Evolutionary conservation across 2,113 vertebrate genomes (phyloP), one percentile per base, ranked within the genome.

Genomic region (Clarias gariepinus): DNA sequence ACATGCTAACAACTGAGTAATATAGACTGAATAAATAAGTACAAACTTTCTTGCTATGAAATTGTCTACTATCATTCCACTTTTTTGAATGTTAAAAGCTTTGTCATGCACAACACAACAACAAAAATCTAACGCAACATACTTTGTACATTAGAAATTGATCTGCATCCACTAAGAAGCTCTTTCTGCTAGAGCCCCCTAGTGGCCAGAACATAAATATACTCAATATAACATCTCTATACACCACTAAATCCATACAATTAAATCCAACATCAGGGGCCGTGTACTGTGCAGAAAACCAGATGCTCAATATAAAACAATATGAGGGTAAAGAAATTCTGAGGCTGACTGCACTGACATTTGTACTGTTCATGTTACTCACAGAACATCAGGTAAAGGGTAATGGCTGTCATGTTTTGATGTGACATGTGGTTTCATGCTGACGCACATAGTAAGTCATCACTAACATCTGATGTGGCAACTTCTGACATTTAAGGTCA

Each of bases 161-260:
- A 23, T 23, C 53, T 25, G 71, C 10, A 1, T 58, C 61, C 69
- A 15, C 33, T 3, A 5, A 63, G 53, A 61, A 77, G 41, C 18
- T 41, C 80, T 83, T 86, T 57, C 41, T 81, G 15, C 64, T 79
- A 89, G 82, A 88, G 87, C 88, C 90, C 85, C 89, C 90, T 78
- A 74, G 74, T 88, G 88, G 84, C 16, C 69, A 87, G 47, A 82
- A 47, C 63, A 69, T 5, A 66, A 4, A 85, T 11, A 69, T 19
- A 57, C 55, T n/a, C 30, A 69, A 11, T 16, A 36, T 33, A n/a
- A 86, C 33, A 76, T 8, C 33, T 16, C 1, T 11, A 58, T 41
- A 47, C 30, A 57, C 3, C n/a, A 55, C 36, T 11, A 52, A 74
- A 74, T 13, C 36, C 41, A 25, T 18, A 25, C n/a, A 8, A 11